Conservation (phyloP, 2,888 invertebrate species). For the Hydrotaea cyrtoneurina region DNA sequence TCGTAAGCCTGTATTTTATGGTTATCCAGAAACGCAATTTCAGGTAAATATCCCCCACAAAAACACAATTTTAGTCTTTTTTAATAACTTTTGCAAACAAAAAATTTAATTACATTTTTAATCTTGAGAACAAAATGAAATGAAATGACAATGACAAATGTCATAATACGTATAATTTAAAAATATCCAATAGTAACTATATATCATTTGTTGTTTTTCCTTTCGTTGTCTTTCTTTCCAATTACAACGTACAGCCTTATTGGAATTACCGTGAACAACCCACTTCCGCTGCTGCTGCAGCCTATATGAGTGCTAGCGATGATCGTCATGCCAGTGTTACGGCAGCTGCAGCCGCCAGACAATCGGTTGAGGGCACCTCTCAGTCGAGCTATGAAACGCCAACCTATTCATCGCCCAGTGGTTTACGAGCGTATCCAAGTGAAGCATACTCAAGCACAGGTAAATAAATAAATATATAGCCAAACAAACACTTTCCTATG, state of each 20-base stretch:
- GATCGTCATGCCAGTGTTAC: conserved; percentile 79
- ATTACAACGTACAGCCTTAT: conserved; percentile 73
- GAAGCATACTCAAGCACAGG: conserved; percentile 81
- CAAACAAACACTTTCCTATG: neutral
- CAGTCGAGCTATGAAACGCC: conserved; percentile 81
- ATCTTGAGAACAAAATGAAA: neutral
- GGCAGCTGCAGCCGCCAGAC: conserved; percentile 78
- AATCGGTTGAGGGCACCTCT: conserved; percentile 80
- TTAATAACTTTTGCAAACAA: neutral
- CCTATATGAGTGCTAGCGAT: conserved; percentile 79
- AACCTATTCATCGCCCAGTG: conserved; percentile 80
- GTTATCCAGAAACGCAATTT: conserved; percentile 81
- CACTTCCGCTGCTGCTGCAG: conserved; percentile 76
- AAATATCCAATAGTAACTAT: no score
- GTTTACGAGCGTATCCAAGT: conserved; percentile 79
- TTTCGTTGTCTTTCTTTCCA: no score
- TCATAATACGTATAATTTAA: no score
- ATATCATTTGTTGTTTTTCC: conserved; percentile 12
- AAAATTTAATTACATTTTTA: neutral
- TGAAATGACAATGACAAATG: conserved; percentile 45
- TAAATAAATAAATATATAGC: conserved; percentile 71
- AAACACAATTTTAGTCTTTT: conserved; percentile 18
- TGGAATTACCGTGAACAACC: conserved; percentile 81
- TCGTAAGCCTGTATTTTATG: conserved; percentile 81
- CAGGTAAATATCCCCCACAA: conserved; percentile 73